Conservation (phyloP, 1,140 invertebrate species). For the Ceratina australensis region DNA sequence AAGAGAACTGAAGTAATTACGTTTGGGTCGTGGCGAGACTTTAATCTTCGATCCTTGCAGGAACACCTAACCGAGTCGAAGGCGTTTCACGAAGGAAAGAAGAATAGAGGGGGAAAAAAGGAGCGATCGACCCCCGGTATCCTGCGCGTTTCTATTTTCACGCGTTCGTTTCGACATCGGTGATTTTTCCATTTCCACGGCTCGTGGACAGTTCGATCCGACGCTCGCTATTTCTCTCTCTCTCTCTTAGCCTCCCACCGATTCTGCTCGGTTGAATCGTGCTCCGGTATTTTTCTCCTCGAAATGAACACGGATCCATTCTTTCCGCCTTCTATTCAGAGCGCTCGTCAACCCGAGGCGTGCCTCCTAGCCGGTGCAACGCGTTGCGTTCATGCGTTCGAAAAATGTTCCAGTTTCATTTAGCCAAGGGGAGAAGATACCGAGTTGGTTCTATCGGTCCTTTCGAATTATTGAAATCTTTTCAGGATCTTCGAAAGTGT, state of each 20-base stretch:
- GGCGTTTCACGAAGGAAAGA: neutral
- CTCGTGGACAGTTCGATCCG: neutral
- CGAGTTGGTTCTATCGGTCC: no score
- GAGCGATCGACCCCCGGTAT: conserved; percentile 34
- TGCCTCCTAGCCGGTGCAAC: neutral
- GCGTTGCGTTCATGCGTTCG: neutral
- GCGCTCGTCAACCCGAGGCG: conserved; percentile 9
- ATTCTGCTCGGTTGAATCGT: conserved; percentile 4
- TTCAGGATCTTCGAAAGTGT: no score
- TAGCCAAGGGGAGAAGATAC: neutral
- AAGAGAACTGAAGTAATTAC: conserved; percentile 69
- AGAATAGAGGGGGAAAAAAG: conserved; percentile 9
- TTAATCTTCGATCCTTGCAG: conserved; percentile 64
- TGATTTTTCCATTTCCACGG: conserved; percentile 36
- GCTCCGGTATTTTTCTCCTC: conserved; percentile 18
- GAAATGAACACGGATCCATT: conserved; percentile 38
- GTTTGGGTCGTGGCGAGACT: conserved; percentile 60
- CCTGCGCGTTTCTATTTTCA: neutral
- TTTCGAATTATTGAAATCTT: no score
- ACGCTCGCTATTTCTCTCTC: neutral
- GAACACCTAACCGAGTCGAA: neutral
- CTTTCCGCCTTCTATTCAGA: conserved; percentile 36
- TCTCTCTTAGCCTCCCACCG: no score
- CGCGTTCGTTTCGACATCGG: conserved; percentile 10
- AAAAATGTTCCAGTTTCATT: conserved; percentile 25